Evolutionary conservation across 2,113 vertebrate genomes (phyloP), one percentile per base, ranked within the genome.

Genomic region (Pangasianodon gigas): DNA sequence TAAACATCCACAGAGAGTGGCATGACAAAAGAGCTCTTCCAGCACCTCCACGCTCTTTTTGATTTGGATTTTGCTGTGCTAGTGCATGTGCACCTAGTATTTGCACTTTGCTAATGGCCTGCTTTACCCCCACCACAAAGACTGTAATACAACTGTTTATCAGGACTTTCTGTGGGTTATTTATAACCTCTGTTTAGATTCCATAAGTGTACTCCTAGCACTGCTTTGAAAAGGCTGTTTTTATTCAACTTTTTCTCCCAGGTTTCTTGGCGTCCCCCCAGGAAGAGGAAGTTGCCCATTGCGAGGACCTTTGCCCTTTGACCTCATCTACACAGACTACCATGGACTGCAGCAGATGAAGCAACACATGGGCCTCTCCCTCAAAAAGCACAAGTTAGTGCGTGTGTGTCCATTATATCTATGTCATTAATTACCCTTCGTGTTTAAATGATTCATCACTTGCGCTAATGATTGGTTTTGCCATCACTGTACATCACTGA

Each of bases 251-350:
- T n/a, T 88, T 54, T 88, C 37, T 60, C 51, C 14, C 62, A 99
- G 98, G 93, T 97, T 97, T 90, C 94, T 99, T 94, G 98, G 98
- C 32, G 97, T 98, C 51, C 98, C 98, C 11, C 98, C 98, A 46
- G 98, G 98, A 87, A 96, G 97, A 92, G 98, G 98, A 87, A 99
- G 96, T 96, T 99, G 98, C 90, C 98, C 98, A 6, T 94, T 98
- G 94, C 98, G 96, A 0, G 95, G 94, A 74, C 97, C 98, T 46
- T 93, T 99, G 94, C 96, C 97, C 84, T 99, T 99, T 0, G 98
- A 99, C 96, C 97, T 99, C 93, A 97, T 99, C 93, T 99, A 99
- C 94, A 99, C 98, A 0, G 98, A 99, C 95, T 99, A 99, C 95
- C 98, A 99, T 0, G 98, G 98, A 48, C 93, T 99, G 65, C 97